Conservation (phyloP, 2,888 invertebrate species). For the Dryococelus australis region DNA sequence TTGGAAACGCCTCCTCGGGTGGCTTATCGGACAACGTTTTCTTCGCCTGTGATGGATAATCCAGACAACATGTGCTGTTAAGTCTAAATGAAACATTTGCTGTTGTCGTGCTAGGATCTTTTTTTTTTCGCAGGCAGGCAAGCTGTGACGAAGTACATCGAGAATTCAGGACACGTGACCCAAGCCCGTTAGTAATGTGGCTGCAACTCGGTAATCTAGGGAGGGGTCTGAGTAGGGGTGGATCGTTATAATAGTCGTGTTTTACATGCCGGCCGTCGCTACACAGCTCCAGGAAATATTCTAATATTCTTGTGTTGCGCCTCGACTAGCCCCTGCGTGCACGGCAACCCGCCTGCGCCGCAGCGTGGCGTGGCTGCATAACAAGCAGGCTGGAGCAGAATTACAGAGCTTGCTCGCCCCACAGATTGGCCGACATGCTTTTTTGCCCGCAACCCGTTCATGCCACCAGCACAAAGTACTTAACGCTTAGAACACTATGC, state of each 20-base stretch:
- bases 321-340: not conserved
- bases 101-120: not conserved
- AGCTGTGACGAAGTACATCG: not conserved
- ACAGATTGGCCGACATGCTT: not conserved
- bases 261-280: not conserved
- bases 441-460: not conserved
- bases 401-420: not conserved
- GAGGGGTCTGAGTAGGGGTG: not conserved
- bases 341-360: not conserved
- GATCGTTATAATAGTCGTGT: not conserved
- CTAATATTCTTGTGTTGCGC: slow-evolving; percentile 2
- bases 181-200: not conserved
- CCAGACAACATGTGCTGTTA: not conserved
- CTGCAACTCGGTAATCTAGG: not conserved
- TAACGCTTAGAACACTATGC: no score
- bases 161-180: slow-evolving; percentile 9
- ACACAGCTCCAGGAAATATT: not conserved
- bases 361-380: not conserved
- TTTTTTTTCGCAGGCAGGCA: not conserved
- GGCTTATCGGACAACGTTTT: not conserved
- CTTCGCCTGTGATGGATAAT: not conserved
- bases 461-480: no score
- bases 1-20: not conserved
- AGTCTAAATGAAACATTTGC: not conserved
- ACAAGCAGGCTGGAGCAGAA: not conserved